phyloP scores from a whole-genome alignment of 2,113 vertebrate genomes.

The Poicephalus meyeri region DNA sequence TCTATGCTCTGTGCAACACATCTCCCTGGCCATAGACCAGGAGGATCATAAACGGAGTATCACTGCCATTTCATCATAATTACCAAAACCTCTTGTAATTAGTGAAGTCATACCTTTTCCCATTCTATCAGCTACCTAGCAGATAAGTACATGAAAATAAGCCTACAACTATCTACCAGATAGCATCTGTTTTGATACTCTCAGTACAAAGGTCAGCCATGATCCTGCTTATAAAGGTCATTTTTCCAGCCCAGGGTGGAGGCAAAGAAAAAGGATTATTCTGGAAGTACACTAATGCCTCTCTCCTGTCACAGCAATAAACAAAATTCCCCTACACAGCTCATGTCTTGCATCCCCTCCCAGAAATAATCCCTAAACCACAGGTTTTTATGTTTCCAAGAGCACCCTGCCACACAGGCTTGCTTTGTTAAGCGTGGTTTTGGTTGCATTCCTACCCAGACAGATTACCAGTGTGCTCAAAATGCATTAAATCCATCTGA shows the following conservation, averaged over 20 bases:
- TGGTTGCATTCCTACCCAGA: not conserved
- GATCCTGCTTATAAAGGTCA: slow-evolving; percentile 11
- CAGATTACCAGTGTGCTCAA: not conserved
- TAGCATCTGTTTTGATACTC: not conserved
- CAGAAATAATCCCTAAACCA: slow-evolving; percentile 22
- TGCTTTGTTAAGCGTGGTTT: not conserved
- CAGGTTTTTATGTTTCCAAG: not conserved
- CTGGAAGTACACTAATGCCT: not conserved
- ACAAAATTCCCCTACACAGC: not conserved
- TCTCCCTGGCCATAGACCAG: not conserved
- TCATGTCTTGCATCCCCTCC: not conserved
- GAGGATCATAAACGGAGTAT: not conserved
- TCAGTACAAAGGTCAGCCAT: not conserved
- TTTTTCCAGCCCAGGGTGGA: not conserved
- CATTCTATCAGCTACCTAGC: not conserved
- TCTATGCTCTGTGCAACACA: fast-evolving
- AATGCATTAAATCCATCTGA: not conserved
- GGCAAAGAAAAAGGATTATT: not conserved
- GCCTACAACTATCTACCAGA: not conserved
- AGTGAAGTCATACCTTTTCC: not conserved
- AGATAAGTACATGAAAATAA: not conserved
- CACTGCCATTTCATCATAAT: not conserved
- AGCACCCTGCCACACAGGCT: not conserved
- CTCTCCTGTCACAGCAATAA: not conserved
- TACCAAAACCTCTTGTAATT: not conserved